Evolutionary conservation across 2,888 invertebrate species (phyloP), one percentile per base, ranked within the genome.

Genomic region (Stegana nigrithorax): DNA sequence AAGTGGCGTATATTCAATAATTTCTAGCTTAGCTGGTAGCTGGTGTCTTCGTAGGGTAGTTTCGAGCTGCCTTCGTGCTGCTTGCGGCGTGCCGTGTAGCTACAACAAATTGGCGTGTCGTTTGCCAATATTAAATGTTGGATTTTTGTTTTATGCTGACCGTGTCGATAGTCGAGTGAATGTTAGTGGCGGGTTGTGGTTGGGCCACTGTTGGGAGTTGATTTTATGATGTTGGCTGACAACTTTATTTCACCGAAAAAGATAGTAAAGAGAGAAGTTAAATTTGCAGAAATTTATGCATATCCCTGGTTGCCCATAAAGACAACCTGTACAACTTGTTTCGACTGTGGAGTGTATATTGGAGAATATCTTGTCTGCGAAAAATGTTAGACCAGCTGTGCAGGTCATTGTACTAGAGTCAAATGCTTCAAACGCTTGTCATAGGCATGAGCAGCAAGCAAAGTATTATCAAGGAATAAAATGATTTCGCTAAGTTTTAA

Each of bases 251-350:
- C 65, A 66, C 60, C 36, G 57, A 60, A 59, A 29, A 25, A 36
- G 36, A 73, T 42, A n/a, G n/a, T n/a, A n/a, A n/a, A n/a, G n/a
- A n/a, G n/a, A n/a, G n/a, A n/a, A n/a, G n/a, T n/a, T n/a, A n/a
- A n/a, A n/a, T n/a, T n/a, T 44, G 63, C 58, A 8, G 51, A 61
- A 42, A 26, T 62, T 62, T 62, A 47, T 67, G 60, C 65, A 64
- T 47, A 65, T 71, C 79, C 81, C 82, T 69, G 63, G 72, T 61
- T 68, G 72, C 70, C 71, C 75, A 76, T 81, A 80, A 82, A 81
- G 65, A 65, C 72, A 73, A 72, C 68, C 67, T 70, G 64, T 66
- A 53, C 51, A 62, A n/a, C n/a, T n/a, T n/a, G n/a, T n/a, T n/a
- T n/a, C n/a, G n/a, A n/a, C n/a, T n/a, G n/a, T n/a, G n/a, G n/a